Conservation (phyloP, 2,888 invertebrate genomes). For the Merodon equestris region DNA sequence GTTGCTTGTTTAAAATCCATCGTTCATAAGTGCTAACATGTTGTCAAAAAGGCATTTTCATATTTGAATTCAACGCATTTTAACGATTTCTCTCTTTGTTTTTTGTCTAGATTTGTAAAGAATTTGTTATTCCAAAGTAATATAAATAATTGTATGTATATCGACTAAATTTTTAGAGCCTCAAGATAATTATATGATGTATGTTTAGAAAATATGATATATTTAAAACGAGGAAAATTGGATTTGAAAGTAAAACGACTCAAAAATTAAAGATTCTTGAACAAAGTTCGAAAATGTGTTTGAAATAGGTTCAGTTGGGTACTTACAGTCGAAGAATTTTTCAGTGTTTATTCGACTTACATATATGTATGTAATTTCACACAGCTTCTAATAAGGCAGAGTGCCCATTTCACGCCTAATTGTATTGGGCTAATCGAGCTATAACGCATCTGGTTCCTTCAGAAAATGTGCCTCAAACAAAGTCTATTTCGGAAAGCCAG, state of each 20-base stretch:
- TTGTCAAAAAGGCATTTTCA: constrained; percentile 16
- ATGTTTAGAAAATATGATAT: constrained; percentile 39
- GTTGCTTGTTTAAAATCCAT: constrained; percentile 16
- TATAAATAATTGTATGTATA: constrained; percentile 39
- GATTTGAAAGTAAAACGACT: constrained; percentile 56
- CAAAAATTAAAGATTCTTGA: constrained; percentile 56
- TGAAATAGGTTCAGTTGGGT: no score
- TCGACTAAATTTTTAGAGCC: constrained; percentile 40
- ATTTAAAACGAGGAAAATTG: constrained; percentile 49
- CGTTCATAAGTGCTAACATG: constrained; percentile 18
- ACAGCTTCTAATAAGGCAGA: no score
- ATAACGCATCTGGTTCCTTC: no score
- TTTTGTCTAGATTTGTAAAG: constrained; percentile 27
- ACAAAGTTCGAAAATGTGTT: constrained; percentile 11
- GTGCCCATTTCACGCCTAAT: no score
- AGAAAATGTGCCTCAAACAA: no score
- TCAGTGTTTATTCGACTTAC: no score
- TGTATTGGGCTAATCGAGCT: no score
- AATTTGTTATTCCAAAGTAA: constrained; percentile 42
- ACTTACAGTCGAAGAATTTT: no score
- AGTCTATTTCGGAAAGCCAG: no score
- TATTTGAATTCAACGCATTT: constrained; percentile 41
- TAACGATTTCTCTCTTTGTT: constrained; percentile 40
- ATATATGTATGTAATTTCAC: no score
- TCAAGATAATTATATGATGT: constrained; percentile 38